Evolutionary conservation across 2,888 invertebrate genomes (phyloP), one percentile per base, ranked within the genome.

Genomic region (Drosophila emarginata): DNA sequence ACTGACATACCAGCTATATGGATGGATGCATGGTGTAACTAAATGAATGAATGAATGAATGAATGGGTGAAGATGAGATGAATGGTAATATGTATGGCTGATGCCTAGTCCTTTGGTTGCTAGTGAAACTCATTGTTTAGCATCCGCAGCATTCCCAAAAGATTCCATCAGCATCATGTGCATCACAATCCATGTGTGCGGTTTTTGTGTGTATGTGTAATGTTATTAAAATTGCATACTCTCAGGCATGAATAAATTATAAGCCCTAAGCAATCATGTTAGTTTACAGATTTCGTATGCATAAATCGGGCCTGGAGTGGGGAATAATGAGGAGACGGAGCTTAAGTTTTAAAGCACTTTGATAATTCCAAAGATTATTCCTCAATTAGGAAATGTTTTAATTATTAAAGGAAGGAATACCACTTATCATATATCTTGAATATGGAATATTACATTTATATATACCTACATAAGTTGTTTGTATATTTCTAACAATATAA

Each of bases 51-150:
- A 36, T 36, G 40, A 45, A 15, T 18, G 40, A 37, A 4, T 18
- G 59, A 18, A 59, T 59, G 57, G 23, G 12, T 64, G 61, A 40
- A 32, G 12, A 32, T 32, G 45, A 45, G 45, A 21, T 36, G 36
- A 18, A 54, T 36, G 36, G 18, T 32, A 32, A 6, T 15, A 18
- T 53, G 57, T 58, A 28, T 52, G 73, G 52, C 18, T 45, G 45
- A 6, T 45, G 37, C 37, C 28, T 61, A 66, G 74, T 23, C 14
- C 45, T 28, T 26, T 65, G 18, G 12, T 12, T 56, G 28, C 37
- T 9, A 45, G 68, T 52, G 64, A 61, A 57, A n/a, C 54, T 39
- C 67, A 77, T 78, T 77, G 78, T 78, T 78, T 72, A 61, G 56
- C 5, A 57, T 59, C 52, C 45, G 52, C 32, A 52, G 26, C 51